Evolutionary conservation across 2,113 vertebrate species (phyloP).

Genomic region (Nettapus auritus): DNA sequence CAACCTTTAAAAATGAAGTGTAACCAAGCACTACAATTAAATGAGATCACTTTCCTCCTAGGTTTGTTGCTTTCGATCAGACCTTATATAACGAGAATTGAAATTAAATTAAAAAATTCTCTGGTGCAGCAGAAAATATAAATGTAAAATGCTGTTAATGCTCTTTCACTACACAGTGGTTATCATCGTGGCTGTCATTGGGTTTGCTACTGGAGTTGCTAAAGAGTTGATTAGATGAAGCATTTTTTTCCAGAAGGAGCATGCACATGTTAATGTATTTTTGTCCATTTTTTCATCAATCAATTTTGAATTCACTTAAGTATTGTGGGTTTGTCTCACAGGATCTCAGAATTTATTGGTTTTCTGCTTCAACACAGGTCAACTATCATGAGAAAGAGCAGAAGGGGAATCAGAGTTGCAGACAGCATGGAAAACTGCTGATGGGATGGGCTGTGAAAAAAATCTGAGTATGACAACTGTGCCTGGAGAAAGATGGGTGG

Average conservation of each 20-base stretch:
- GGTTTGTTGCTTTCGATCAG: conserved; percentile 46
- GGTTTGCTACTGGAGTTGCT: background rate
- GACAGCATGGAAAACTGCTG: background rate
- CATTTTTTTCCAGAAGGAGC: background rate
- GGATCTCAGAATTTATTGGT: background rate
- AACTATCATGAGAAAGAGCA: background rate
- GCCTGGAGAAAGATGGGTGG: background rate
- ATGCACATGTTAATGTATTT: background rate
- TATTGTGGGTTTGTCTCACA: background rate
- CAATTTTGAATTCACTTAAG: conserved; percentile 4
- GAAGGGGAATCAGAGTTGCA: background rate
- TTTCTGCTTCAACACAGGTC: background rate
- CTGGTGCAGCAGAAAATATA: conserved; percentile 8
- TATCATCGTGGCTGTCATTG: background rate
- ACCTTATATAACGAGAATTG: background rate
- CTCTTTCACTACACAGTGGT: background rate
- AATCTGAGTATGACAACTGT: background rate
- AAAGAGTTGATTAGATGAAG: conserved; percentile 5
- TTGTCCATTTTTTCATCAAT: background rate
- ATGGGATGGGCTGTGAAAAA: background rate
- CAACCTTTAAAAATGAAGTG: conserved; percentile 25
- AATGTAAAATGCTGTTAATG: conserved; percentile 12
- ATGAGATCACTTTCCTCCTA: conserved; percentile 3
- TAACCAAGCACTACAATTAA: conserved; percentile 8
- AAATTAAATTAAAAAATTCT: conserved; percentile 44